These are phyloP conservation scores for Amaurobius ferox DNA, from an alignment of 2,888 invertebrate species.

Conservation along the genomic window DNA sequence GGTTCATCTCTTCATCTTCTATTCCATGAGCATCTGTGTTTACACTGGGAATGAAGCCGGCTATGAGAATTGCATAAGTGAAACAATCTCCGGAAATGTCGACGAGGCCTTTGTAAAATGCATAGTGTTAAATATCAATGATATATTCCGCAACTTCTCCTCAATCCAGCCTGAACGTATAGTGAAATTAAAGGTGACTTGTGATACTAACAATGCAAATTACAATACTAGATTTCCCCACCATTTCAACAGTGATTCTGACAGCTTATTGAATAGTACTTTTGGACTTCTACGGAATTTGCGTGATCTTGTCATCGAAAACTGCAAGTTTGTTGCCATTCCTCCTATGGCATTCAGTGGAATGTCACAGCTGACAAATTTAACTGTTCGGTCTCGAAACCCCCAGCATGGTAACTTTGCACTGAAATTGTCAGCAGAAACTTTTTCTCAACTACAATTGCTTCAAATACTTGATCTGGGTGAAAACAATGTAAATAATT, in stretches of 20 bases:
- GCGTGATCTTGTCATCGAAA: slow-evolving; percentile 85
- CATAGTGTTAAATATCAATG: slow-evolving; percentile 77
- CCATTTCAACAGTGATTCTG: slow-evolving; percentile 60
- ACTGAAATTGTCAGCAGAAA: slow-evolving; percentile 66
- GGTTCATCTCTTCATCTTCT: slow-evolving; percentile 20
- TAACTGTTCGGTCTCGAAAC: slow-evolving; percentile 73
- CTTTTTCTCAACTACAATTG: slow-evolving; percentile 68
- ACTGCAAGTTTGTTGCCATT: slow-evolving; percentile 87
- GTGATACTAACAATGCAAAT: slow-evolving; percentile 75
- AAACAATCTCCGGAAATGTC: slow-evolving; percentile 10
- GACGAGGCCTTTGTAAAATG: slow-evolving; percentile 69
- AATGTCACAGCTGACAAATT: slow-evolving; percentile 68
- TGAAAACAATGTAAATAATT: slow-evolving; percentile 66
- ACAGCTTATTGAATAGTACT: slow-evolving; percentile 73
- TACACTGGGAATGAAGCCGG: not conserved
- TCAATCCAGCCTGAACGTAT: slow-evolving; percentile 90
- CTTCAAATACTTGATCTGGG: slow-evolving; percentile 73
- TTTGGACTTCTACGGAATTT: slow-evolving; percentile 82
- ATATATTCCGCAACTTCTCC: slow-evolving; percentile 90
- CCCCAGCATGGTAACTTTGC: slow-evolving; percentile 66
- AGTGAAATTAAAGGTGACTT: slow-evolving; percentile 86
- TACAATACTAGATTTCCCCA: not conserved
- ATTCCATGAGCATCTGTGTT: not conserved
- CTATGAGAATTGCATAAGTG: slow-evolving; percentile 61
- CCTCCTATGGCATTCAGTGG: slow-evolving; percentile 81